Evolutionary conservation across 2,888 invertebrate genomes (phyloP).

Genomic region (Chalcis sispes): DNA sequence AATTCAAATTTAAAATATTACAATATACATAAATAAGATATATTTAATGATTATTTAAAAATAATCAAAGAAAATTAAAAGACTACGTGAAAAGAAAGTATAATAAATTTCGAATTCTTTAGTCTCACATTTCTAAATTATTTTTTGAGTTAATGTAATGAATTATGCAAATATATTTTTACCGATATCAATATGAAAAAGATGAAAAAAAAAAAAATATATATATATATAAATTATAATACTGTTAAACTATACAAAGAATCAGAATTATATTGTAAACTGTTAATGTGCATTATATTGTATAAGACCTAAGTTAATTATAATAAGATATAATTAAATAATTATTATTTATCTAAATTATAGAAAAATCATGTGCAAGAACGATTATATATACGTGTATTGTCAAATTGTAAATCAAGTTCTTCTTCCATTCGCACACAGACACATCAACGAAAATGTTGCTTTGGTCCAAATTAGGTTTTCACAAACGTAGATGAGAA

Average conservation of each 20-base stretch:
- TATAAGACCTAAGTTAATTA: conserved; percentile 27
- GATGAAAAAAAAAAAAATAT: too few relatives aligned
- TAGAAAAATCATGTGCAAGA: conserved; percentile 22
- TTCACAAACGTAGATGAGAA: conserved; percentile 22
- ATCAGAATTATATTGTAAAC: conserved; percentile 25
- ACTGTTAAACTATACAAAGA: conserved; percentile 7
- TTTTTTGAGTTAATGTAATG: too few relatives aligned
- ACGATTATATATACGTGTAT: conserved; percentile 4
- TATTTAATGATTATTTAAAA: too few relatives aligned
- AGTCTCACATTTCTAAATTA: too few relatives aligned
- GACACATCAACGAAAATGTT: conserved; percentile 6
- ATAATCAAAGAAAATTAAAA: too few relatives aligned
- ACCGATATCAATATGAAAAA: too few relatives aligned
- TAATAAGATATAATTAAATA: conserved; percentile 22
- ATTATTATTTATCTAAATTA: conserved; percentile 46
- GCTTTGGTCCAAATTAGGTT: conserved; percentile 37
- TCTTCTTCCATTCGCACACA: conserved; percentile 37
- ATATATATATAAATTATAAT: too few relatives aligned
- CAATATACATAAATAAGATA: too few relatives aligned
- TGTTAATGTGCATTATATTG: conserved; percentile 6
- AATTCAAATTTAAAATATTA: too few relatives aligned
- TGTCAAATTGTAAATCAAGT: conserved; percentile 25
- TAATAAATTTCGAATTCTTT: too few relatives aligned
- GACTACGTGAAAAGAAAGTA: too few relatives aligned
- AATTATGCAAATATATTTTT: too few relatives aligned